Evolutionary conservation across 1,140 invertebrate species (phyloP), one percentile per base, ranked within the genome.

Genomic region (Dendroctonus ponderosae): DNA sequence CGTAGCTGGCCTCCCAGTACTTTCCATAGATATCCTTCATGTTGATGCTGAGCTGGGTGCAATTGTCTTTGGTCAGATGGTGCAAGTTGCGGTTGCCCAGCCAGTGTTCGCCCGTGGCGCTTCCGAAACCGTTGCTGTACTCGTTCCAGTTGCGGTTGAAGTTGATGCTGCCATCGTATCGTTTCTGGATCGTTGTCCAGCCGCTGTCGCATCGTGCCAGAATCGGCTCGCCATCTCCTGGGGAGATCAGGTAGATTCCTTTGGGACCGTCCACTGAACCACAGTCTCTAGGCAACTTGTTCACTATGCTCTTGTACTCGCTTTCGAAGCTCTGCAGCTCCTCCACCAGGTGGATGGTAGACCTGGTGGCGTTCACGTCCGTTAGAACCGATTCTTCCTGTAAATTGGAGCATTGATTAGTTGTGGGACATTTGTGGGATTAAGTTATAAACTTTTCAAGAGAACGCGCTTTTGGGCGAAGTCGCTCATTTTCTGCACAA

Each of bases 91-190:
- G 89, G 70, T 97, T 93, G 0, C 96, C 95, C 4, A 97, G 83
- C 93, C 94, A 97, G 73, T 91, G 93, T 77, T 96, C 94, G 9
- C 87, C 86, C 7, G 87, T 80, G 0, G 92, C 86, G 14, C 90
- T 85, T 0, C 95, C 95, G 76, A 97, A 97, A 6, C 95, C 94
- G 41, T 85, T 81, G n/a, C 91, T 89, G 75, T 98, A 97, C 66
- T 95, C 92, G 42, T 87, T 82, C 91, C 94, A 98, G 14, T 89
- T 90, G 15, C 91, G 83, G 79, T 95, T 93, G 79, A 98, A 98
- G 71, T 92, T 90, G 7, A 93, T 79, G 4, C 84, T 85, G 5
- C 91, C 92, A 72, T 95, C 91, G 68, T 85, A 84, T 4, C 94
- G 85, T 5, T 88, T 85, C 71, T 94, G 92, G 7, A 96, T 82